These are phyloP conservation scores for Poeciliopsis retropinna DNA, from an alignment of 2,113 vertebrate genomes.

Conservation along the genomic window DNA sequence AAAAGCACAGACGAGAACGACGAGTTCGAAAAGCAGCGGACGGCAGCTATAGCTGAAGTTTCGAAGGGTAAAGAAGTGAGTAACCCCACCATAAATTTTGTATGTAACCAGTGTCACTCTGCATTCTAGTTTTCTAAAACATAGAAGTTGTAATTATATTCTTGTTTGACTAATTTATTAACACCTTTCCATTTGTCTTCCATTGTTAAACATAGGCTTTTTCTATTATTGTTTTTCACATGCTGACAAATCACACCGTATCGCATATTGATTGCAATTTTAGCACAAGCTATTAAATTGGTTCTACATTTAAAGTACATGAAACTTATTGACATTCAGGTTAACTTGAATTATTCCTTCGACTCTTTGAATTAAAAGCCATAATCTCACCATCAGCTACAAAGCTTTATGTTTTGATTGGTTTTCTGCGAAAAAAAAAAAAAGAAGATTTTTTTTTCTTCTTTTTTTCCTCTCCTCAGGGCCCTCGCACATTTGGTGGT, in stretches of 20 bases:
- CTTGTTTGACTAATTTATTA: background rate
- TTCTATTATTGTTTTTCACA: background rate
- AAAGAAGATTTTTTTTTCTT: background rate
- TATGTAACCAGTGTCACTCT: background rate
- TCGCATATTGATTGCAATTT: conserved; percentile 9
- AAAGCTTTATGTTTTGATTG: conserved; percentile 11
- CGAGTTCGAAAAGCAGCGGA: conserved; percentile 97
- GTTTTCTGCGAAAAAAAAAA: background rate
- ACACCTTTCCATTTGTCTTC: background rate
- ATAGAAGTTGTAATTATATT: background rate
- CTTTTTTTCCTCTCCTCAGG: conserved; percentile 50
- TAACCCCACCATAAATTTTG: background rate
- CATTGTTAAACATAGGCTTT: background rate
- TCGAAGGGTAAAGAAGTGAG: conserved; percentile 95
- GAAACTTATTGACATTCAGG: conserved; percentile 11
- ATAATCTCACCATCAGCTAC: conserved; percentile 1
- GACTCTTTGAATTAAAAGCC: conserved; percentile 28
- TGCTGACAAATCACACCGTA: background rate
- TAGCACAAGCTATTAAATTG: conserved; percentile 7
- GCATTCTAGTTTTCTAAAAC: background rate
- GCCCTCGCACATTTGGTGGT: conserved; percentile 91
- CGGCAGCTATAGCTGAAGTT: conserved; percentile 96
- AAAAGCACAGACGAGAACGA: conserved; percentile 89
- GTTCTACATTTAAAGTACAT: conserved; percentile 1
- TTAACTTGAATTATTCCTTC: conserved; percentile 13